Base-by-base conservation (phyloP, 2,888 invertebrate species). In the Apantesis nais region DNA sequence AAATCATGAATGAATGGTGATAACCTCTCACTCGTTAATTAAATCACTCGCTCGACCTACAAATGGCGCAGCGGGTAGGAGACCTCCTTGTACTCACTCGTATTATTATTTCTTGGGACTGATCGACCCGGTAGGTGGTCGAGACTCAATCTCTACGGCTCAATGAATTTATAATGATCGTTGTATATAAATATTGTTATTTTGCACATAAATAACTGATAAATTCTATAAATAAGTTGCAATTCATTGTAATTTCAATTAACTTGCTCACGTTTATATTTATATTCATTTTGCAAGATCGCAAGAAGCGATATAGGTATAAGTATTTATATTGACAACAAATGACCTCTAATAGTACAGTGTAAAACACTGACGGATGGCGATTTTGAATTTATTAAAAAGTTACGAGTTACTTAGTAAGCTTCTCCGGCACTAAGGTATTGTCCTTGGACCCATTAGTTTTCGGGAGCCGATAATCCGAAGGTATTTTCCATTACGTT, bases 51-150 rank as follows among this genome's bases (percentile, higher is more conserved):
- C 63, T n/a, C 19, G 48, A 7, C 52, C n/a, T 25, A 55, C 37
- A 61, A 44, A 25, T 25, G 31, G 58, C 25, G 29, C 4, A 12
- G 58, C 8, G 29, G 37, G 68, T 16, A 29, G 29, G 65, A 37
- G 69, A 65, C 58, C 41, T 4, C 39, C 25, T 39, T 48, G 52
- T 29, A 3, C 34, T 37, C n/a, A 34, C n/a, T 52, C 37, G 48
- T 48, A 48, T 16, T 14, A 7, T 12, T 11, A 19, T 11, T 62
- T 25, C 52, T 55, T 19, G 72, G 73, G 68, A 81, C 68, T 81
- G 61, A 41, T 55, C n/a, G 72, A 76, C 70, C 71, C 61, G 66
- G 34, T 62, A 19, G 9, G 55, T 55, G 11, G 22, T 25, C 25
- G 37, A 7, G 29, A 34, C 31, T 48, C 64, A 31, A 48, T 31